Base-by-base conservation (phyloP, 1,140 invertebrate species). In the Octopus bimaculoides region DNA sequence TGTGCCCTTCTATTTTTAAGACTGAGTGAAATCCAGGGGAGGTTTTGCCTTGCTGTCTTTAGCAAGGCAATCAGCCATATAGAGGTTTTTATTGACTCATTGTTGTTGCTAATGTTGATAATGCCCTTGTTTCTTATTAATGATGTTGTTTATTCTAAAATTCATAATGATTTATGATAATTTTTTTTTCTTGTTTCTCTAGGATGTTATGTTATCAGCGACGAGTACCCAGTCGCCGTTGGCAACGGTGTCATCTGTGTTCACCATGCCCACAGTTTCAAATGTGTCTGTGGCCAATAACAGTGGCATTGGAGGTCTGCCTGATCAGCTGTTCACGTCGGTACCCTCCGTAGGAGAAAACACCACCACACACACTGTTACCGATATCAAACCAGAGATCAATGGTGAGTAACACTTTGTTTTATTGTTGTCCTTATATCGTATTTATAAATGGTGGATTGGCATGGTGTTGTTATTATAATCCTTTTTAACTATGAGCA, bases 201-300 rank as follows among this genome's bases (percentile, higher is more conserved):
- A 89, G 89, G 89, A 89, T 88, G 89, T 89, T 82, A 89, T 89
- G 88, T 84, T 89, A 75, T 89, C 88, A 80, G 87, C 87, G 6
- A 88, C 88, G 26, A 87, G 84, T 75, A 88, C 87, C 54, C 87
- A 88, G 83, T 89, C 88, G 52, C 89, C 89, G 41, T 82, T 88
- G 86, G 86, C 87, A 75, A 86, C 87, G 0, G 85, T 85, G n/a
- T 86, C 87, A 66, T 88, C 85, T 5, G 87, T 89, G n/a, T 87
- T 88, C 77, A 86, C 87, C 56, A 88, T 89, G 83, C 87, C 88
- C n/a, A 85, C 85, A 9, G 86, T 88, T n/a, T 87, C 85, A 78
- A 84, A 84, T 53, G 84, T 85, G 8, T 85, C 85, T 66, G 84
- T 88, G 82, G 85, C 85, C 17, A 85, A 82, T 20, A 83, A 77